Percentiles rank a stretch among this genome's conserved stretches.
Conservation (phyloP, 35 echinoderm and acorn worm species). For the Lytechinus variegatus region DNA sequence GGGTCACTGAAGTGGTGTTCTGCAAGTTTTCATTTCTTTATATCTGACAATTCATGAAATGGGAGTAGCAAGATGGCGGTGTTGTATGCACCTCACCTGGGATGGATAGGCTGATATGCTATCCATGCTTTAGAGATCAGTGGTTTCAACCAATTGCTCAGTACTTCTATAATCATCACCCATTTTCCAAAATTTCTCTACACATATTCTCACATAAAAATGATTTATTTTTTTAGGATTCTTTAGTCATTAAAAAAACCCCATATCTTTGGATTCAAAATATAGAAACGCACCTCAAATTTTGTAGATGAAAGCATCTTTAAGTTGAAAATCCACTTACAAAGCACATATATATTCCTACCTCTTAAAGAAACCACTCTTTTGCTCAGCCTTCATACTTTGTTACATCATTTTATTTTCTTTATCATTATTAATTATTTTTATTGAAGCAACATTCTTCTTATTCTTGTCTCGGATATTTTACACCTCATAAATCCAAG, state of each 20-base stretch:
- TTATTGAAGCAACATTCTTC: background rate
- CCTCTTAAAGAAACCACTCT: too few relatives aligned
- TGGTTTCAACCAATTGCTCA: background rate
- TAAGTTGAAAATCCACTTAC: background rate
- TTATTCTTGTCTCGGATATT: background rate
- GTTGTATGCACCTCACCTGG: background rate
- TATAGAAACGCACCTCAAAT: background rate
- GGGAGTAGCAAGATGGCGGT: background rate
- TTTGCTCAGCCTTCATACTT: too few relatives aligned
- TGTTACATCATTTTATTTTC: too few relatives aligned
- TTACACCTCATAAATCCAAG: background rate
- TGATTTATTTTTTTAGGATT: background rate
- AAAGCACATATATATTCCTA: too few relatives aligned
- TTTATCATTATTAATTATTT: background rate
- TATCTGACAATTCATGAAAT: background rate
- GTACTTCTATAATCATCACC: background rate
- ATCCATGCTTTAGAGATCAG: constrained; percentile 9
- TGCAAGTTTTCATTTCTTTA: background rate
- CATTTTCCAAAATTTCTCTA: background rate
- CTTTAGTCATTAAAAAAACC: background rate
- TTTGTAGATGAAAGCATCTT: background rate
- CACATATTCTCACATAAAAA: background rate
- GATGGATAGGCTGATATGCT: background rate
- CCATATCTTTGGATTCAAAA: background rate
- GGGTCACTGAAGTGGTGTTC: background rate